Evolutionary conservation across 2,888 invertebrate species (phyloP).

Genomic region (Muschampia plurimacula): DNA sequence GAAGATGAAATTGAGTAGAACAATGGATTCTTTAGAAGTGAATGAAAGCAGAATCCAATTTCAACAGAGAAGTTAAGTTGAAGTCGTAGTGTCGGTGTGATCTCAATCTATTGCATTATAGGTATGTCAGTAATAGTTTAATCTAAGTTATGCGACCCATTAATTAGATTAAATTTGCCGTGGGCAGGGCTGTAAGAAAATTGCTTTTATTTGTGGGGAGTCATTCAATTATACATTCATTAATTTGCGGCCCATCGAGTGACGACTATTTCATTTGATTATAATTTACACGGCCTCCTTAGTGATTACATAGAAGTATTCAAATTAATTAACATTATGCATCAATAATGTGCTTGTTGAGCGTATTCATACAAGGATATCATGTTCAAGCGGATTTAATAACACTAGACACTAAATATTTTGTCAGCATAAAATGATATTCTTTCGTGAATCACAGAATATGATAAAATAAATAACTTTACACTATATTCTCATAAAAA

Average conservation of each 20-base stretch:
- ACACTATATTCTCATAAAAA: too few species aligned
- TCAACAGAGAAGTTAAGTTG: slow-evolving; percentile 34
- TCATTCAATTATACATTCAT: slow-evolving; percentile 76
- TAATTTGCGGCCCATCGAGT: slow-evolving; percentile 72
- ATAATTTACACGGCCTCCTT: slow-evolving; percentile 69
- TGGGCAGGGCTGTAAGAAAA: slow-evolving; percentile 72
- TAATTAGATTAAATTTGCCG: slow-evolving; percentile 73
- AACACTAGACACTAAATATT: slow-evolving; percentile 1
- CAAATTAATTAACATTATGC: slow-evolving; percentile 33
- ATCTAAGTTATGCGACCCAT: slow-evolving; percentile 74
- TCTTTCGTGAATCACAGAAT: neutral
- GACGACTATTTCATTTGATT: slow-evolving; percentile 76
- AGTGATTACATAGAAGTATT: slow-evolving; percentile 56
- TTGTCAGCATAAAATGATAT: neutral
- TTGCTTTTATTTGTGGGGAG: slow-evolving; percentile 79
- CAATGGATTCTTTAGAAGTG: neutral
- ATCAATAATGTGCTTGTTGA: slow-evolving; percentile 3
- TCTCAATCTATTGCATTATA: slow-evolving; percentile 43
- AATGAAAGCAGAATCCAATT: slow-evolving; percentile 45
- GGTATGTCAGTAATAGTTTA: slow-evolving; percentile 62
- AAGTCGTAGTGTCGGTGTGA: slow-evolving; percentile 33
- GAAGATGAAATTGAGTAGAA: neutral
- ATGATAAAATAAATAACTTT: neutral
- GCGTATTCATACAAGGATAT: slow-evolving; percentile 6
- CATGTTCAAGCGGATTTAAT: slow-evolving; percentile 10